Evolutionary conservation across 2,888 invertebrate species (phyloP), one percentile per base, ranked within the genome.

Genomic region (Rugalucina vietnamica): DNA sequence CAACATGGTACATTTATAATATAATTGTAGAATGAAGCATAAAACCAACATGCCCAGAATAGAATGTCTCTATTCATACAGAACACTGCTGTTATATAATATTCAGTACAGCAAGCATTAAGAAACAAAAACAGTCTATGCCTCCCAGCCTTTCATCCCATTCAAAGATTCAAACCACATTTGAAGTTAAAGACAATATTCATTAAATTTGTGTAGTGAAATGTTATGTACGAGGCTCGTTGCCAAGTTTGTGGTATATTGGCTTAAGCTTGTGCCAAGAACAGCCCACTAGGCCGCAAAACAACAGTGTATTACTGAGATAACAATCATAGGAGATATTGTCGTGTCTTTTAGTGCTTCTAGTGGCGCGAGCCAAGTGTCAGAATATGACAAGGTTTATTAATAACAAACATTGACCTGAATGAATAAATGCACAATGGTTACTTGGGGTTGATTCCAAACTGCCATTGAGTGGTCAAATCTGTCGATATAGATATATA

Each of bases 151-250:
- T n/a, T n/a, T n/a, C n/a, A n/a, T n/a, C n/a, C n/a, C n/a, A n/a
- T 65, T 65, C 29, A 27, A 60, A 60, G 27, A 60, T 60, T 10
- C 60, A 27, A 60, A 27, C 24, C 60, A 60, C 29, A 60, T 60
- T n/a, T 60, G 60, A 65, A 65, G 34, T 65, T n/a, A n/a, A 65
- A 65, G 18, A 65, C 65, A 65, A 65, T 65, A 60, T 60, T 60
- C 60, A 60, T 60, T 60, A 60, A 60, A 60, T 60, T 29, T 5
- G 24, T 29, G 60, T 60, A 60, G 8, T 60, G 60, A 8, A 60
- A 29, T 60, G 60, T 60, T 29, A 60, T 60, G 29, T 34, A 10
- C 24, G 24, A 18, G 65, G 65, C 34, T 34, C 12, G 12, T 1
- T 65, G 65, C 65, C 65, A 65, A 65, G 10, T 1, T 34, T 65